These are phyloP conservation scores for Phrynosoma platyrhinos DNA, from an alignment of 2,113 vertebrate genomes.

Conservation along the genomic window DNA sequence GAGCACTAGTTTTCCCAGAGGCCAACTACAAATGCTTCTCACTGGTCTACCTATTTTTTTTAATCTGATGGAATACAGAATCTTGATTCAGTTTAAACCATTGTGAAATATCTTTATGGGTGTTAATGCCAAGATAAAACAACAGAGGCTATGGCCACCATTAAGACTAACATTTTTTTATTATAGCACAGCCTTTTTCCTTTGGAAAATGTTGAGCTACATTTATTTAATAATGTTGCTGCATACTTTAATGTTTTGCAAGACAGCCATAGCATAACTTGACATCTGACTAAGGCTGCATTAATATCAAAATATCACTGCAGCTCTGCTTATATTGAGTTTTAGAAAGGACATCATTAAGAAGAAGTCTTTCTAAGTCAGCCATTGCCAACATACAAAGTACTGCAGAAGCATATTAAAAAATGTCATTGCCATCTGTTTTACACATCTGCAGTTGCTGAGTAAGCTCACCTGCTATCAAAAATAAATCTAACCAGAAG, in stretches of 20 bases:
- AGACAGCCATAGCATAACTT: not conserved
- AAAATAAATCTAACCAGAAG: not conserved
- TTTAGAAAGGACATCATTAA: not conserved
- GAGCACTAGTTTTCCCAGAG: too few relatives aligned
- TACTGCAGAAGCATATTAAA: not conserved
- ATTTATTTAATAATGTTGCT: not conserved
- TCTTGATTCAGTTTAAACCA: too few relatives aligned
- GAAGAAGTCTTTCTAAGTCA: not conserved
- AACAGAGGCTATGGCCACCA: too few relatives aligned
- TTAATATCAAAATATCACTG: not conserved
- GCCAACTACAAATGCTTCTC: too few relatives aligned
- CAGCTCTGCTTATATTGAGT: not conserved
- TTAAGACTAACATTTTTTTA: too few relatives aligned
- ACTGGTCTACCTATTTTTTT: too few relatives aligned
- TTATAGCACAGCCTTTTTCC: too few relatives aligned
- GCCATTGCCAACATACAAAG: not conserved
- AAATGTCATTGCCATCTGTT: not conserved
- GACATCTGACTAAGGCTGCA: not conserved
- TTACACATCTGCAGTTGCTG: not conserved
- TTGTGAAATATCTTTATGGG: too few relatives aligned
- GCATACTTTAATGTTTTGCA: not conserved
- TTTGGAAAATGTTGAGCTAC: not conserved
- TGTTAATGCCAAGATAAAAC: too few relatives aligned
- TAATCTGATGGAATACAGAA: too few relatives aligned
- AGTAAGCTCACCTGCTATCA: not conserved